These are phyloP conservation scores for Chironex yamaguchii DNA, from an alignment of 30 jellyfish, hydroid and myxozoan species.

Conservation along the genomic window DNA sequence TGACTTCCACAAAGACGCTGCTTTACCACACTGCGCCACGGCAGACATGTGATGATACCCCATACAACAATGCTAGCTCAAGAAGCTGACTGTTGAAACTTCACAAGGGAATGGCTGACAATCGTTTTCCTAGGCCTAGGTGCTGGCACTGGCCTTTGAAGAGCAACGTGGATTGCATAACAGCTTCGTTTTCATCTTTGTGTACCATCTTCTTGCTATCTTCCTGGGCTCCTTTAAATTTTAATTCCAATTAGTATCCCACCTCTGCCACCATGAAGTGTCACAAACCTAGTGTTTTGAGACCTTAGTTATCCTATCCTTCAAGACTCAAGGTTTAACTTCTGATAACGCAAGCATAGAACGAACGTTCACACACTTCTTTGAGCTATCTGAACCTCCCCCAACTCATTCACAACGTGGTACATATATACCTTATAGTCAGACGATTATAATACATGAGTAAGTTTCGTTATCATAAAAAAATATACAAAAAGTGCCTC, in stretches of 20 bases:
- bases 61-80: too few relatives aligned
- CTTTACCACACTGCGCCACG: too few relatives aligned
- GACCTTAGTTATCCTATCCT: neutral
- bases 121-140: neutral
- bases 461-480: neutral
- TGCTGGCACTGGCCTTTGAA: conserved; percentile 37
- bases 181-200: conserved; percentile 52
- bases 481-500: neutral
- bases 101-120: too few relatives aligned
- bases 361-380: neutral
- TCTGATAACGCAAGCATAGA: neutral
- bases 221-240: conserved; percentile 47
- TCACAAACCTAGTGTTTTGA: neutral
- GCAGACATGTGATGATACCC: too few relatives aligned
- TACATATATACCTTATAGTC: neutral
- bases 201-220: conserved; percentile 38
- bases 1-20: too few relatives aligned
- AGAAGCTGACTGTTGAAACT: too few relatives aligned
- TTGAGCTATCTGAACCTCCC: neutral
- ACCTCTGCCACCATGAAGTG: conserved; percentile 1
- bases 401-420: neutral
- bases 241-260: conserved; percentile 45
- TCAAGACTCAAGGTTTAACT: neutral
- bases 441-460: neutral
- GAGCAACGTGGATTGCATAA: conserved; percentile 43